phyloP scores from a whole-genome alignment of 2,888 invertebrate species.

The Cybosia mesomella region DNA sequence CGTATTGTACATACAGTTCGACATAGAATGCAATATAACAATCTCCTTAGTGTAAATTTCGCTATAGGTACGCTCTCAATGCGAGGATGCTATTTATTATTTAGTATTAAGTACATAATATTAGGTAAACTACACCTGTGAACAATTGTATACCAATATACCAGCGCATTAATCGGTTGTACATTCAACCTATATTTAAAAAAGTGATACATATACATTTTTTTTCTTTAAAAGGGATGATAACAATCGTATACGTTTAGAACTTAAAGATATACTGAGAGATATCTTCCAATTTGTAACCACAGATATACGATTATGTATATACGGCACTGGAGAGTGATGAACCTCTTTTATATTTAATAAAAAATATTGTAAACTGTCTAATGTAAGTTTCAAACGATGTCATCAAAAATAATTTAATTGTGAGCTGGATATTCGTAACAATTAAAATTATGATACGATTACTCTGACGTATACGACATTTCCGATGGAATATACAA shows the following conservation, averaged over 20 bases:
- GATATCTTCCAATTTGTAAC: slow-evolving; percentile 83
- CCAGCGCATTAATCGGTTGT: slow-evolving; percentile 78
- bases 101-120: slow-evolving; percentile 82
- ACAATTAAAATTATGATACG: slow-evolving; percentile 31
- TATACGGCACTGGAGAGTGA: slow-evolving; percentile 82
- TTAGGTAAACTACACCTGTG: slow-evolving; percentile 82
- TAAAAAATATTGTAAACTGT: slow-evolving; percentile 83
- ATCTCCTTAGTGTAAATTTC: slow-evolving; percentile 84
- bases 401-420: slow-evolving; percentile 63
- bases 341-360: slow-evolving; percentile 85
- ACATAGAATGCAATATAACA: slow-evolving; percentile 80
- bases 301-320: slow-evolving; percentile 84
- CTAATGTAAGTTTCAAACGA: slow-evolving; percentile 78
- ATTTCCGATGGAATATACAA: slow-evolving; percentile 47
- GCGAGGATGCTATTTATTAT: slow-evolving; percentile 85
- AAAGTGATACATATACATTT: slow-evolving; percentile 79
- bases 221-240: slow-evolving; percentile 81
- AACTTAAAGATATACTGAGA: slow-evolving; percentile 74
- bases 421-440: slow-evolving; percentile 60
- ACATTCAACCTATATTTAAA: slow-evolving; percentile 75
- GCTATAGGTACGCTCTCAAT: slow-evolving; percentile 79
- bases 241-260: slow-evolving; percentile 93
- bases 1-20: slow-evolving; percentile 76
- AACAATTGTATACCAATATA: slow-evolving; percentile 85
- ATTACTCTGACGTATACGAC: slow-evolving; percentile 49